Evolutionary conservation across 1,140 invertebrate genomes (phyloP).

Genomic region (Drosophila elegans): DNA sequence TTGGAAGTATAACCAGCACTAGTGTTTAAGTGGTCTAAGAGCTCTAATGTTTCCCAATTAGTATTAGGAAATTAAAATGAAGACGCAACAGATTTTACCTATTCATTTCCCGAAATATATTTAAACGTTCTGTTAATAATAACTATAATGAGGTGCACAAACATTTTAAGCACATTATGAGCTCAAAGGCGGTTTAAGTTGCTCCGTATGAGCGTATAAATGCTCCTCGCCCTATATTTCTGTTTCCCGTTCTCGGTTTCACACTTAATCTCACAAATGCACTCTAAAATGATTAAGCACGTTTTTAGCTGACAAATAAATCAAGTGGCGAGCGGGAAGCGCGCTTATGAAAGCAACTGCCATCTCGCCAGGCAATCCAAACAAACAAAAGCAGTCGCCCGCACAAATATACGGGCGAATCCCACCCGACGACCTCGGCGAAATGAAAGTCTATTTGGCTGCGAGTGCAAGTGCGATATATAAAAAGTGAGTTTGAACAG

Average conservation of each 20-base stretch:
- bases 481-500: constrained; percentile 49
- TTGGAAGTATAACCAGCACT: constrained; percentile 16
- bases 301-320: constrained; percentile 81
- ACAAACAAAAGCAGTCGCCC: constrained; percentile 39
- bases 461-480: constrained; percentile 51
- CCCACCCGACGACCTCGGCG: constrained; percentile 6
- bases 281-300: constrained; percentile 82
- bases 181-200: constrained; percentile 32
- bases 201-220: constrained; percentile 19
- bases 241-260: constrained; percentile 36
- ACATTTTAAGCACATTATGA: constrained; percentile 28
- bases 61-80: not conserved
- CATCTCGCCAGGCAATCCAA: constrained; percentile 48
- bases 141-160: constrained; percentile 15
- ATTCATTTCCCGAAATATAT: not conserved
- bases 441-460: constrained; percentile 59
- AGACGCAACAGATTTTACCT: not conserved
- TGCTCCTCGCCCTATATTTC: constrained; percentile 15
- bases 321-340: constrained; percentile 64
- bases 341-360: constrained; percentile 60
- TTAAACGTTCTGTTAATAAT: constrained; percentile 1
- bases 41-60: constrained; percentile 6
- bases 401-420: constrained; percentile 21
- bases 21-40: constrained; percentile 1
- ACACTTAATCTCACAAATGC: constrained; percentile 79